Conservation (phyloP, 2,797 vertebrate species). For the Chromis chromis region DNA sequence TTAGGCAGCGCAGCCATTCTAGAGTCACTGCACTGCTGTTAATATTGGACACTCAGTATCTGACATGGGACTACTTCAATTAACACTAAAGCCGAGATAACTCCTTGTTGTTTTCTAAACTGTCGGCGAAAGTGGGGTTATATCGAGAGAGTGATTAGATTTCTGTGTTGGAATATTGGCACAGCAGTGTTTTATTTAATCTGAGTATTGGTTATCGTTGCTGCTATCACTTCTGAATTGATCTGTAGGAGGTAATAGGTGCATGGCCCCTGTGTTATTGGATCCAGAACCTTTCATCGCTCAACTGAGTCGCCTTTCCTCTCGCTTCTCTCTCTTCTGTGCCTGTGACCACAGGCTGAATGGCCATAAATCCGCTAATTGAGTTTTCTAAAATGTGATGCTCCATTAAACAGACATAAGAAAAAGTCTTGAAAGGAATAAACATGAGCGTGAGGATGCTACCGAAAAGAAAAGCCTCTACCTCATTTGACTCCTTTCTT, state of each 20-base stretch:
- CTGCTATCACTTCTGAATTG: constrained; percentile 57
- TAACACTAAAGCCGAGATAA: constrained; percentile 36
- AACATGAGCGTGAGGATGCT: constrained; percentile 55
- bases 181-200: constrained; percentile 56
- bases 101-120: constrained; percentile 43
- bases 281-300: constrained; percentile 51
- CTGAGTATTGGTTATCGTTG: constrained; percentile 56
- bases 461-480: constrained; percentile 55
- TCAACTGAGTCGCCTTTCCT: constrained; percentile 38
- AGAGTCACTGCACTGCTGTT: constrained; percentile 38
- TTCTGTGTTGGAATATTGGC: constrained; percentile 34
- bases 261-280: constrained; percentile 50
- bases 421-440: constrained; percentile 57
- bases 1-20: constrained; percentile 45
- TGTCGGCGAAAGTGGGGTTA: constrained; percentile 36
- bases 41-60: constrained; percentile 28
- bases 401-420: constrained; percentile 56
- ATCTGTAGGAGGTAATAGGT: constrained; percentile 51
- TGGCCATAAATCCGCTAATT: constrained; percentile 70
- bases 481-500: constrained; percentile 38
- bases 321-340: constrained; percentile 25
- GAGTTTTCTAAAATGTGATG: constrained; percentile 66
- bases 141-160: constrained; percentile 49
- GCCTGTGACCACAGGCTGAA: constrained; percentile 32
- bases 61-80: constrained; percentile 20